Evolutionary conservation across 2,888 invertebrate genomes (phyloP), one percentile per base, ranked within the genome.

Genomic region (Seira ritae): DNA sequence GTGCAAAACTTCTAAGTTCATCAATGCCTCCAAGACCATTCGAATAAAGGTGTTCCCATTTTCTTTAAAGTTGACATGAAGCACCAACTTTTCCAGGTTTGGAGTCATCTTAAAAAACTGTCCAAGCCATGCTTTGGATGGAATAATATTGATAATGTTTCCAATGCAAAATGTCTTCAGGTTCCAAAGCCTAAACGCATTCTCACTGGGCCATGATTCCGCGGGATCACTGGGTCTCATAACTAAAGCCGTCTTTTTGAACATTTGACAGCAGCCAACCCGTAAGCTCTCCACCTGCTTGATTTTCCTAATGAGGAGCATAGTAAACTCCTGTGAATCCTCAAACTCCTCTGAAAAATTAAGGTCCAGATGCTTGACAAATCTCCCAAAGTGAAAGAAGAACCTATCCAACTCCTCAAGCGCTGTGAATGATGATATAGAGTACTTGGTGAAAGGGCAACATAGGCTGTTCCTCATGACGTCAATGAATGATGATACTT

Each of bases 11-110:
- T 66, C 67, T 1, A 46, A 37, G 75, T 83, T 37, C 23, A 70
- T 24, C 12, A 85, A 22, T 4, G 83, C 62, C 20, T 85, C 83
- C 22, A 85, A 50, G 1, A 85, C 83, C 4, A 71, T 70, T 67
- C 83, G 71, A 15, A 85, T 83, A 22, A 85, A 85, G 0, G 71
- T 70, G 62, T 85, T 80, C 19, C 85, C 85, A 62, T 85, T 83
- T 22, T 85, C 85, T 23, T 85, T 85, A 73, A 85, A 85, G 23
- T 85, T 76, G 1, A 85, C 85, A 66, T 85, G 83, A 22, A 85
- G 68, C 1, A 83, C 77, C 6, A 85, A 12, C 23, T 85, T 83
- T 24, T 83, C 79, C 62, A 85, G 67, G 24, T 85, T 85, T 31
- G 83, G 85, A n/a, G 70, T 70, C 85, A 85, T 80, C 17, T 75